Evolutionary conservation across 2,113 vertebrate genomes (phyloP).

Genomic region (Erythrolamprus reginae): DNA sequence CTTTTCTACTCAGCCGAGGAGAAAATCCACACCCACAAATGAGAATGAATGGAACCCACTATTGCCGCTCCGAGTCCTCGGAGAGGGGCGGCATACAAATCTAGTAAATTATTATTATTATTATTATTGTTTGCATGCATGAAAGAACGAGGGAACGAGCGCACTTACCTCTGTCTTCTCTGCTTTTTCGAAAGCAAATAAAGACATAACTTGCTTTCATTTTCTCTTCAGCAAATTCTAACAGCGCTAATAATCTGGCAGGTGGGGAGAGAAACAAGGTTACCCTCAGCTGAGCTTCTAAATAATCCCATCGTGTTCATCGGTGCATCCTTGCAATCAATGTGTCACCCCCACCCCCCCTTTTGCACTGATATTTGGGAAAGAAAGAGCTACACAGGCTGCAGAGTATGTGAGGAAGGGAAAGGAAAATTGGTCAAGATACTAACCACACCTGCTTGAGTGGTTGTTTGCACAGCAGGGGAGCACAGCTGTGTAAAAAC

Average conservation of each 20-base stretch:
- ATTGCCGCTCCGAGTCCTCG: no score
- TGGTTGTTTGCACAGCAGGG: background rate
- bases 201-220: conserved; percentile 92
- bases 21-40: background rate
- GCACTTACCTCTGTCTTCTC: conserved; percentile 91
- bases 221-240: conserved; percentile 95
- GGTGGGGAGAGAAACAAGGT: conserved; percentile 29
- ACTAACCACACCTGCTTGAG: background rate
- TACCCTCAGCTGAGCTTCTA: background rate
- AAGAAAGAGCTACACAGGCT: background rate
- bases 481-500: background rate
- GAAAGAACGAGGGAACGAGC: fast-evolving
- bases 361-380: background rate
- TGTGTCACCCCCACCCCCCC: background rate
- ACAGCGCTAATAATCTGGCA: conserved; percentile 85
- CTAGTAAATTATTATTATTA: no score
- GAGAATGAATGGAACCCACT: background rate
- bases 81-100: no score
- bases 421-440: background rate
- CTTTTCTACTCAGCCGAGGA: background rate
- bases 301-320: background rate
- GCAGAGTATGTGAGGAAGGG: background rate
- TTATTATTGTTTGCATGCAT: background rate
- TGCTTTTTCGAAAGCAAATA: conserved; percentile 92
- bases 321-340: background rate